A percentile compares a stretch with the other conserved stretches of the same genome.
Evolutionary conservation across 2,797 vertebrate genomes (phyloP).

Genomic region (Leptoclinus maculatus): DNA sequence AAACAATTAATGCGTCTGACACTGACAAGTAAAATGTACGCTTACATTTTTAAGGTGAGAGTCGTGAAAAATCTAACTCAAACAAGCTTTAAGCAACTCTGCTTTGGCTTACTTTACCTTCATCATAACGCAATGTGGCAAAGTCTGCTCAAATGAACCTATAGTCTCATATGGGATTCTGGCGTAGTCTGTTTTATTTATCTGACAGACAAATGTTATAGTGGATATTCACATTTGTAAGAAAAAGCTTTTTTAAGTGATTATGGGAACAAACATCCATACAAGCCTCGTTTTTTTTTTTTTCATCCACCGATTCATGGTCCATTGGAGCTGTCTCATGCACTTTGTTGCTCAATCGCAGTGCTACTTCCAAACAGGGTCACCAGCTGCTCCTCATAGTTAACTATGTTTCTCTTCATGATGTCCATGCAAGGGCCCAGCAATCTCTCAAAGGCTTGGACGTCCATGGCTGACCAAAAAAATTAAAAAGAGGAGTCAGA

Average conservation of each 20-base stretch:
- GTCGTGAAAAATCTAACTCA: slow-evolving; percentile 67
- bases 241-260: slow-evolving; percentile 72
- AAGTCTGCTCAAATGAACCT: slow-evolving; percentile 43
- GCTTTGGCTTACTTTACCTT: slow-evolving; percentile 73
- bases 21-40: slow-evolving; percentile 67
- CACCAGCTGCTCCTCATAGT: slow-evolving; percentile 98
- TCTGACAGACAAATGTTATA: slow-evolving; percentile 60
- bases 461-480: slow-evolving; percentile 90
- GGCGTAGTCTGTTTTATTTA: slow-evolving; percentile 59
- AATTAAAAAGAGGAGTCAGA: not conserved
- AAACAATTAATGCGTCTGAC: slow-evolving; percentile 66
- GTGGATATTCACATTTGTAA: slow-evolving; percentile 75
- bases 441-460: slow-evolving; percentile 98
- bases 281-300: slow-evolving; percentile 59
- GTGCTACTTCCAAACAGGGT: slow-evolving; percentile 95
- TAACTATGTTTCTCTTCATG: slow-evolving; percentile 99
- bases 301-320: slow-evolving; percentile 83
- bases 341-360: slow-evolving; percentile 92
- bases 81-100: slow-evolving; percentile 65
- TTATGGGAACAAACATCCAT: slow-evolving; percentile 59
- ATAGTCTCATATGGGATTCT: slow-evolving; percentile 28
- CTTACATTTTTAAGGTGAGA: slow-evolving; percentile 82
- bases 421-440: slow-evolving; percentile 99
- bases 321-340: slow-evolving; percentile 84
- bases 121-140: slow-evolving; percentile 44